Evolutionary conservation across 2,888 invertebrate genomes (phyloP), one percentile per base, ranked within the genome.

Genomic region (Polymixis lichenea): DNA sequence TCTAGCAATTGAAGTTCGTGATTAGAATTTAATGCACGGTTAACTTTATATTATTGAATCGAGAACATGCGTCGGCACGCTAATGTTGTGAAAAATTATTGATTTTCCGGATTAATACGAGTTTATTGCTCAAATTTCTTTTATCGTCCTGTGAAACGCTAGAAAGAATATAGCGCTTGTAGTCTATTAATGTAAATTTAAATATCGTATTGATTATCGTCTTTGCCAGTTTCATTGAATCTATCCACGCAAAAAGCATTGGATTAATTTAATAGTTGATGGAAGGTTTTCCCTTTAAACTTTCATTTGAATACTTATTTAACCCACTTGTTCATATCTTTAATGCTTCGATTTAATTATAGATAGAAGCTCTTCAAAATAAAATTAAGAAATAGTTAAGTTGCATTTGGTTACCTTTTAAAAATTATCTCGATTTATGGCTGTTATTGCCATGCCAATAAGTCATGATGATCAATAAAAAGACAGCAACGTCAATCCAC

Each of bases 101-200:
- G 81, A 83, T 84, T 83, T 84, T 84, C 81, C 81, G 81, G 83
- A 74, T 84, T 84, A 80, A 69, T 65, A 68, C 25, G 25, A 77
- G 55, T 77, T 84, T 75, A 72, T 56, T 77, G 77, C 74, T 69
- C 60, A 84, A 77, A 77, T 81, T 84, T 66, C 22, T 13, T 77
- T 83, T 84, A 83, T 83, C 85, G 83, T 46, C 58, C 32, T 74
- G 72, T 83, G 69, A 72, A 84, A 84, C 83, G 83, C 85, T 81
- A 77, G 58, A 74, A 65, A 58, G 53, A 84, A 71, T 77, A 80
- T 53, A 64, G 77, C 55, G 32, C 65, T 83, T 84, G 72, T 84
- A 80, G 71, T 77, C 49, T 77, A 72, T 69, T 74, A 80, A 77
- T 80, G 77, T 65, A 82, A 77, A 81, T 76, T 80, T 64, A 62